Evolutionary conservation across 1,140 invertebrate genomes (phyloP), one percentile per base, ranked within the genome.

Genomic region (Halictus rubicundus): DNA sequence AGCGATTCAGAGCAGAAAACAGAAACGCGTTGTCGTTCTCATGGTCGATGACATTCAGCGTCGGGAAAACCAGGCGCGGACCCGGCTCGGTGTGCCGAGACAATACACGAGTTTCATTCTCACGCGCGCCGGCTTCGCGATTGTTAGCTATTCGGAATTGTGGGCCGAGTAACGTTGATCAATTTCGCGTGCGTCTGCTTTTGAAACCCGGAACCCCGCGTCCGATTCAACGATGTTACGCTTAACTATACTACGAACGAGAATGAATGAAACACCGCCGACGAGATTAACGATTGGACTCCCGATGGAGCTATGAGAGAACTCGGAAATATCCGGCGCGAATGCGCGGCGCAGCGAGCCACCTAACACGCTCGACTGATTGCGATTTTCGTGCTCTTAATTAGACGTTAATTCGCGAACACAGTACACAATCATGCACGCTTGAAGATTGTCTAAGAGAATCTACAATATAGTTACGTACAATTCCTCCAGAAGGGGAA

Each of bases 1-100:
- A 46, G 69, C 68, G 76, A 78, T 78, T 78, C 69, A 78, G 76
- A 78, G 76, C 76, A 72, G 76, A 78, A 78, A 78, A 72, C 76
- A 78, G 76, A 78, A 64, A 70, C 76, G 60, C 76, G 60, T 54
- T 70, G 68, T 46, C 68, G 76, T 78, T 78, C 76, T 78, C 76
- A 78, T 78, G 76, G 76, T 78, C 76, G 76, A 78, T 72, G 76
- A 78, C 76, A 78, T 78, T 72, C 76, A 78, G 37, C 60, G 46
- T 25, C 57, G 59, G 37, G 23, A 64, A 77, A 78, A 71, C 68
- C 49, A 0, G 60, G 42, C 68, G 59, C 42, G 39, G 10, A 9
- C 12, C n/a, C n/a, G n/a, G 42, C 10, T 14, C 10, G 10, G 42
- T 14, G 0, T 12, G 63, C 69, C 60, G 61, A 64, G 42, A 78